phyloP scores from a whole-genome alignment of 2,797 vertebrate species.

The Gorsachius magnificus region DNA sequence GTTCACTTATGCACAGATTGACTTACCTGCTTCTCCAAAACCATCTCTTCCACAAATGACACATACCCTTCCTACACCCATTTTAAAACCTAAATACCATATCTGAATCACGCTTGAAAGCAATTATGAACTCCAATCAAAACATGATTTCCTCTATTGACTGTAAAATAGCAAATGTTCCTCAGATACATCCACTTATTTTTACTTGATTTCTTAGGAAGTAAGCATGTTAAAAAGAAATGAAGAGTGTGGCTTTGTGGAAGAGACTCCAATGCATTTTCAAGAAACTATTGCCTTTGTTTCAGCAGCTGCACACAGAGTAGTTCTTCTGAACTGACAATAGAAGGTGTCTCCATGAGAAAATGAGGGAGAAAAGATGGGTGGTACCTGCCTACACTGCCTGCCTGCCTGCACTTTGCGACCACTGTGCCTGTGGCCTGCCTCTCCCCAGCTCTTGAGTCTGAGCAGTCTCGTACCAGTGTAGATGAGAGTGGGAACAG shows the following conservation, averaged over 20 bases:
- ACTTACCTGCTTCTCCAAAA: constrained; percentile 77
- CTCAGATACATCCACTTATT: background rate
- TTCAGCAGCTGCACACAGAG: constrained; percentile 28
- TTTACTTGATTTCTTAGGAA: background rate
- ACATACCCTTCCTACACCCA: constrained; percentile 27
- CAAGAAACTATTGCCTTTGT: constrained; percentile 12
- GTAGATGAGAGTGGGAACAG: constrained; percentile 99
- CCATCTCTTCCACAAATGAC: constrained; percentile 73
- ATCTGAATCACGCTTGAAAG: background rate
- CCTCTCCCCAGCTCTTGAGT: constrained; percentile 81
- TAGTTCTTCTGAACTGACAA: constrained; percentile 35
- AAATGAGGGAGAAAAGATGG: constrained; percentile 46
- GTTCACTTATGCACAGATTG: background rate
- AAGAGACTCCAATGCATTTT: constrained; percentile 60
- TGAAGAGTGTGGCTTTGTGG: constrained; percentile 65
- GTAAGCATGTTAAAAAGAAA: background rate
- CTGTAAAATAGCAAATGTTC: background rate
- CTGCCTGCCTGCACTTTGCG: constrained; percentile 81
- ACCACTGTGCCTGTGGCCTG: constrained; percentile 76
- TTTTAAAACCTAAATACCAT: background rate
- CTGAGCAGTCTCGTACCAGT: constrained; percentile 92
- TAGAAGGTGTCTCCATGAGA: constrained; percentile 25
- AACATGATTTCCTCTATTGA: background rate
- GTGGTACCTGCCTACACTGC: constrained; percentile 83
- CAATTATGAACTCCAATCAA: background rate